Base-by-base conservation (phyloP, 2,888 invertebrate species). In the Danaus chrysippus region DNA sequence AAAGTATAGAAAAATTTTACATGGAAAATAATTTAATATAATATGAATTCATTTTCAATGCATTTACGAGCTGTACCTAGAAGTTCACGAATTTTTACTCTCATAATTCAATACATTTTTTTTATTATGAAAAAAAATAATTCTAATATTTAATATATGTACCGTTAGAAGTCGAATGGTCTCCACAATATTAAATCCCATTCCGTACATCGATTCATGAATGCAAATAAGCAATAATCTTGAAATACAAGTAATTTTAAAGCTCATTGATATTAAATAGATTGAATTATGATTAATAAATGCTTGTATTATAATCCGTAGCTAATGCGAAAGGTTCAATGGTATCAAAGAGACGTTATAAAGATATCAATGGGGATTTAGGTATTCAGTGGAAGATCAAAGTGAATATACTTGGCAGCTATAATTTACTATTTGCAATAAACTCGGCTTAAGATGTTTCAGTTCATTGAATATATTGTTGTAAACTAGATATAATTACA, bases 331-430 rank as follows among this genome's bases (percentile, higher is more conserved):
- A 62, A 64, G 62, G 66, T 72, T 71, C 64, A 70, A 72, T 71
- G 67, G 61, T 71, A 71, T 72, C 69, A 69, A 65, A 66, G 68
- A 70, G 70, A 68, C 61, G 64, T 65, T 70, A 73, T 74, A 71
- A 84, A 86, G 81, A 81, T 82, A 82, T 87, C 86, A 81, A 73
- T 70, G 64, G 70, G 77, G 81, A 82, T 86, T 82, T 78, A 69
- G 67, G 70, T 67, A 74, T 73, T 73, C 70, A 72, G 74, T 77
- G 74, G 78, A 70, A 86, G 83, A 87, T 87, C 86, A 87, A 87
- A 89, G 88, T 72, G 71, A 49, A 64, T 69, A 74, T 44, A 77
- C 77, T 80, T 81, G 80, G 80, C 78, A 79, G 70, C 73, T 69
- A 68, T 72, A 72, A 73, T 73, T 73, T 69, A 68, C 49, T 66